Base-by-base conservation (phyloP, 2,888 invertebrate genomes). In the Helicoverpa assulta region DNA sequence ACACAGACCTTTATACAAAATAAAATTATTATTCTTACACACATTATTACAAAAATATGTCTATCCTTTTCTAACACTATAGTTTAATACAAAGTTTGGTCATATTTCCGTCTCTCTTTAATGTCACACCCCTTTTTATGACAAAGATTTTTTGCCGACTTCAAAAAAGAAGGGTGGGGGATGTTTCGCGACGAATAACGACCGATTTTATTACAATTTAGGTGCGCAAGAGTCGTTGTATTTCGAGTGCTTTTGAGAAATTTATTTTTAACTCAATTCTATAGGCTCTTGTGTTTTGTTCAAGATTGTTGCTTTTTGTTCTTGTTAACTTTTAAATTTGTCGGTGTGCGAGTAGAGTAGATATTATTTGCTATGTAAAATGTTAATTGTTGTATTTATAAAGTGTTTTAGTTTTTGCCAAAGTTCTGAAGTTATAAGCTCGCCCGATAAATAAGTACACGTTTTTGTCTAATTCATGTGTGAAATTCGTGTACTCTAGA, bases 91-190 rank as follows among this genome's bases (percentile, higher is more conserved):
- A 26, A 63, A 59, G 43, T 84, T 87, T 86, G 84, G 56, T 78
- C 26, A 67, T 51, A 70, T 79, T 68, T 66, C 83, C 50, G 4
- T 89, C 86, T 83, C 84, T 79, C 79, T 89, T 79, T 82, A 71
- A 12, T 8, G 73, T 82, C 88, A 89, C 87, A 90, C 91, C 88
- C 84, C 85, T 86, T 86, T 87, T 84, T 86, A 72, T 75, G 80
- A 83, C 81, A 86, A 83, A 67, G 67, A 8, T 82, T 87, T 86
- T 87, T 81, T 82, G 56, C 58, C 10, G 8, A 47, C 26, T 51
- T 29, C 63, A 0, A 29, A 47, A 37, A 19, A 12, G 43, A 65
- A 68, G 78, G 85, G 88, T 85, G 80, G 88, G 86, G 90, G 86
- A 72, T 37, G 59, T 82, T 86, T 84, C 75, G 63, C 47, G 14